These are phyloP conservation scores for Thysanoteuthis rhombus DNA, from an alignment of 2,888 invertebrate genomes.

Conservation along the genomic window DNA sequence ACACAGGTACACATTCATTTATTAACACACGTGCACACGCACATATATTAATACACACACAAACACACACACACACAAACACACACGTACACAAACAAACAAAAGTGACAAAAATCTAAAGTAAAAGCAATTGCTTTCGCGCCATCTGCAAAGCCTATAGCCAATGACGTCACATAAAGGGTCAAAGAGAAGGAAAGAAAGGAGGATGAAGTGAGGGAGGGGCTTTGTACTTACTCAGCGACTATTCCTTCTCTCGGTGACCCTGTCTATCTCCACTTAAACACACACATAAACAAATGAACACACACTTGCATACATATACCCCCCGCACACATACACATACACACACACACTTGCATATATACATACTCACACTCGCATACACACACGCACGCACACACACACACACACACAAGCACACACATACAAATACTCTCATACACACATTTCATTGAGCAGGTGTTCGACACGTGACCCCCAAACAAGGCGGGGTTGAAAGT, in stretches of 20 bases:
- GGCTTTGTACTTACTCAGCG: not conserved
- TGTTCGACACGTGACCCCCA: conserved; percentile 27
- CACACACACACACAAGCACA: not conserved
- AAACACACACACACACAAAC: not conserved
- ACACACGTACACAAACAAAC: not conserved
- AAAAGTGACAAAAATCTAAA: not conserved
- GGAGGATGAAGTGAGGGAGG: not conserved
- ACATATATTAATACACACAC: not conserved
- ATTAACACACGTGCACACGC: not conserved
- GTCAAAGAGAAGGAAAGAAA: not conserved
- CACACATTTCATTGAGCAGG: not conserved
- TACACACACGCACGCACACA: not conserved
- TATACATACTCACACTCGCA: not conserved
- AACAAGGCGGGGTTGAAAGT: too few species aligned
- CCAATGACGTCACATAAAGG: not conserved
- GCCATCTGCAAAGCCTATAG: not conserved
- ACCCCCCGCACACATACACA: not conserved
- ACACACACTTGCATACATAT: not conserved
- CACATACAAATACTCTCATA: not conserved
- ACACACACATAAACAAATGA: not conserved
- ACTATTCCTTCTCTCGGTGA: not conserved
- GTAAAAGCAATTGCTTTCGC: not conserved
- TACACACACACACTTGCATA: too few species aligned
- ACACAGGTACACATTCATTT: too few species aligned
- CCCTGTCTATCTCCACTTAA: not conserved